Evolutionary conservation across 92 coral and sea anemone genomes (phyloP), one percentile per base, ranked within the genome.

Genomic region (Siderastrea siderea): DNA sequence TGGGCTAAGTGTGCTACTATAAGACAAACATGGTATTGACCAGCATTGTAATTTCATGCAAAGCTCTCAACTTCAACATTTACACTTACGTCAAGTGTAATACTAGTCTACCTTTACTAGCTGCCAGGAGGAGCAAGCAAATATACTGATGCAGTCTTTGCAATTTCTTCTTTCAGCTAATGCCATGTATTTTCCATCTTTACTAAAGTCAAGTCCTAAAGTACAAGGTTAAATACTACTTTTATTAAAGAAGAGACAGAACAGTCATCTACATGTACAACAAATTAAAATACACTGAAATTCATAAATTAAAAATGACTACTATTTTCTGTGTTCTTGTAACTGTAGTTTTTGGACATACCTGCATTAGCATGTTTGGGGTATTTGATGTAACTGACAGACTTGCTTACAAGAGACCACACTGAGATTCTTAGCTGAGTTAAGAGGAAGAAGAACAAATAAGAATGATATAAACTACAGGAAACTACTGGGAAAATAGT

Each of bases 321-420:
- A 16, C 53, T 12, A 52, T 38, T 49, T 64, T n/a, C 44, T 49
- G 90, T 66, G 13, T 12, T 44, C 13, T 5, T 8, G 13, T 8
- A 47, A 8, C 4, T 17, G 13, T 69, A 19, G 16, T 9, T 60
- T 7, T 0, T 9, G 19, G 1, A 72, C 46, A 6, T 66, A 97
- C 99, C 99, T 88, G 92, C 94, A 87, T 84, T 77, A 7, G 95
- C 92, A 87, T 97, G 98, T 73, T 97, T 97, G n/a, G 99, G 99
- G 77, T 95, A 92, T 59, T 92, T 94, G 61, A 97, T 94, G 67
- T 97, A 97, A 9, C 97, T 95, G 49, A 97, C 99, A 14, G 99
- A 97, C 81, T 97, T 97, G 95, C 94, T 95, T 12, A 97, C 95
- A 78, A 97, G 87, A 9, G 99, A 97, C 99, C 99, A 97, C 58